Evolutionary conservation across 1,140 invertebrate genomes (phyloP).

Genomic region (Drosophila dunni): DNA sequence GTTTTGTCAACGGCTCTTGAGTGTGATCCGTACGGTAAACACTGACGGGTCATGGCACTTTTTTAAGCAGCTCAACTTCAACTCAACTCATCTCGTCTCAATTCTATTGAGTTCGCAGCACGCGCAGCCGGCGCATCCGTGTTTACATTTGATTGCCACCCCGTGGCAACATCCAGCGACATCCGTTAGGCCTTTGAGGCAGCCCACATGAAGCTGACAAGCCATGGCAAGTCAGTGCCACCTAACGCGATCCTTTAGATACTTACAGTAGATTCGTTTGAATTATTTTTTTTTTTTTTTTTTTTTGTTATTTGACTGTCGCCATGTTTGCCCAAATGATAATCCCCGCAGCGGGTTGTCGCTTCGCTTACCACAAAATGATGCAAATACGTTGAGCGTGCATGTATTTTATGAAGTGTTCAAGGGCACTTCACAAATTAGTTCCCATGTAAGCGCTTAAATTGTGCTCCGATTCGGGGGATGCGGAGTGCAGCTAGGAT

Average conservation of each 20-base stretch:
- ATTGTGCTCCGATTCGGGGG: constrained; percentile 41
- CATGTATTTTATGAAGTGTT: constrained; percentile 71
- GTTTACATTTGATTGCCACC: constrained; percentile 44
- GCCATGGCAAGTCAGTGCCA: constrained; percentile 72
- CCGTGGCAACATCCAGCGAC: constrained; percentile 22
- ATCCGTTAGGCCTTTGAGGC: neutral
- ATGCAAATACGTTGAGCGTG: constrained; percentile 62
- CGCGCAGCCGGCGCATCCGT: constrained; percentile 52
- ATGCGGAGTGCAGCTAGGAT: constrained; percentile 1
- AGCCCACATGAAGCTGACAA: constrained; percentile 72
- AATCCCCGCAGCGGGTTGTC: constrained; percentile 79
- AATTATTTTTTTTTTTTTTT: neutral
- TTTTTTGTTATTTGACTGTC: constrained; percentile 53
- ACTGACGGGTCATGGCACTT: constrained; percentile 53
- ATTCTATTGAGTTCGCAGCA: constrained; percentile 33
- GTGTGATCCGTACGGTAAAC: constrained; percentile 78
- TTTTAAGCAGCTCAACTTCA: constrained; percentile 73
- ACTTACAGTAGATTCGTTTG: constrained; percentile 12
- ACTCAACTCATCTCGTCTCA: neutral
- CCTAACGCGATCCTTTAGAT: constrained; percentile 66
- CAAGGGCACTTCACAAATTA: constrained; percentile 78
- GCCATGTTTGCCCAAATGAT: constrained; percentile 74
- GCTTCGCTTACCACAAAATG: constrained; percentile 66
- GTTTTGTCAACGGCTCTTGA: constrained; percentile 71
- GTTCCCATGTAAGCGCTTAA: constrained; percentile 83